Evolutionary conservation across 2,888 invertebrate genomes (phyloP).

Genomic region (Melanargia galathea): DNA sequence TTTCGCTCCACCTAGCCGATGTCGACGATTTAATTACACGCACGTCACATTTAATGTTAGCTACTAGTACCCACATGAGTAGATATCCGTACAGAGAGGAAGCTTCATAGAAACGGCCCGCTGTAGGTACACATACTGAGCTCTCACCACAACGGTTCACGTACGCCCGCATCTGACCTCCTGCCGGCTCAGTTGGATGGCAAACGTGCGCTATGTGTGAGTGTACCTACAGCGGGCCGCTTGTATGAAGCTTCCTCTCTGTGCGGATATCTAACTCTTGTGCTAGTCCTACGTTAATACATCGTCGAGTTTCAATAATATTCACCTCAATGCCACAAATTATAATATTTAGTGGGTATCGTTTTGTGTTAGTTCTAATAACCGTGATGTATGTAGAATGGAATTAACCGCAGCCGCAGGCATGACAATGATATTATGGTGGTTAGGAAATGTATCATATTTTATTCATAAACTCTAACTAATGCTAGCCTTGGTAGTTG

Average conservation of each 20-base stretch:
- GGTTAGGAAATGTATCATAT: neutral
- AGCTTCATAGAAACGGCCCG: no score
- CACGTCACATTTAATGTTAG: neutral
- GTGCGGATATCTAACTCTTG: no score
- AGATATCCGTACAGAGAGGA: no score
- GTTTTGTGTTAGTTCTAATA: constrained; percentile 10
- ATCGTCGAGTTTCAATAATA: constrained; percentile 12
- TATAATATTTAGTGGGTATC: constrained; percentile 17
- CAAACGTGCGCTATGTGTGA: no score
- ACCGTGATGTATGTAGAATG: constrained; percentile 2
- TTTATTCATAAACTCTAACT: neutral
- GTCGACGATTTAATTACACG: constrained; percentile 12
- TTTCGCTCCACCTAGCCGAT: neutral
- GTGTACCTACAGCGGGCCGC: no score
- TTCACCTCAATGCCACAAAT: constrained; percentile 21
- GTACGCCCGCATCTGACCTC: no score
- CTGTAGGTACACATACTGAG: no score
- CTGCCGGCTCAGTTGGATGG: no score
- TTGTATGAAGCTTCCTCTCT: no score
- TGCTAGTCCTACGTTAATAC: constrained; percentile 17
- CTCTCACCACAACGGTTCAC: no score
- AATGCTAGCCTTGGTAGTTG: no score
- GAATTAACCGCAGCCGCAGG: neutral
- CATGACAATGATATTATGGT: neutral
- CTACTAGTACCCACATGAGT: no score